phyloP scores from a whole-genome alignment of 1,140 invertebrate species.

The Reticulitermes speratus region DNA sequence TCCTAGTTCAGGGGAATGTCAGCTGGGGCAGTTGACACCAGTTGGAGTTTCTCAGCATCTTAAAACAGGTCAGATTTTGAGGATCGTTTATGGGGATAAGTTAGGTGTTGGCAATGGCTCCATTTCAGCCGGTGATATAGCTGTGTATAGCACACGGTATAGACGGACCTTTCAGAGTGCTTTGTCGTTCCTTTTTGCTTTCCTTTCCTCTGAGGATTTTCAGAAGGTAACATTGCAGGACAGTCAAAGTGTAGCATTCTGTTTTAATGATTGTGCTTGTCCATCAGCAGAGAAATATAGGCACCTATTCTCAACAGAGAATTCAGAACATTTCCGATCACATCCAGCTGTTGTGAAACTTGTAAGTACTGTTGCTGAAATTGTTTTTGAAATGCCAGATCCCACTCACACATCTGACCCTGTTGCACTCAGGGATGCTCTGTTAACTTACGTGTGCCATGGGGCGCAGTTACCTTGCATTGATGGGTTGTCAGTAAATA shows the following conservation, averaged over 20 bases:
- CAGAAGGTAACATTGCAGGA: conserved; percentile 58
- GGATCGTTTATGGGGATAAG: conserved; percentile 64
- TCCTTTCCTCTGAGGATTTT: conserved; percentile 61
- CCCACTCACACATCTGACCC: conserved; percentile 61
- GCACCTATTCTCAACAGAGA: conserved; percentile 53
- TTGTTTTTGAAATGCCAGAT: conserved; percentile 61
- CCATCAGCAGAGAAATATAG: conserved; percentile 65
- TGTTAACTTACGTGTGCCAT: conserved; percentile 83
- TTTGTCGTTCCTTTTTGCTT: conserved; percentile 74
- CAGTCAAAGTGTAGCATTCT: conserved; percentile 80
- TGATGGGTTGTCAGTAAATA: conserved; percentile 35
- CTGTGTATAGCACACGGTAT: conserved; percentile 79
- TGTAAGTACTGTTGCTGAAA: conserved; percentile 60
- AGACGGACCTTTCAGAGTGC: conserved; percentile 87
- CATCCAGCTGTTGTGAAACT: conserved; percentile 68
- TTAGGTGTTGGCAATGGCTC: conserved; percentile 53
- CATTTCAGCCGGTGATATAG: conserved; percentile 59
- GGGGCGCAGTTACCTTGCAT: conserved; percentile 72
- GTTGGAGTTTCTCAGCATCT: conserved; percentile 72
- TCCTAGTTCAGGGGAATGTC: conserved; percentile 50
- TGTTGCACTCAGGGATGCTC: conserved; percentile 72
- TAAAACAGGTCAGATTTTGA: conserved; percentile 69
- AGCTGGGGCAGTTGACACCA: conserved; percentile 69
- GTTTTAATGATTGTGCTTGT: conserved; percentile 80
- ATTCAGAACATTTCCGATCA: conserved; percentile 56